Conservation (phyloP, 2,888 invertebrate genomes). For the Pilophorus perplexus region DNA sequence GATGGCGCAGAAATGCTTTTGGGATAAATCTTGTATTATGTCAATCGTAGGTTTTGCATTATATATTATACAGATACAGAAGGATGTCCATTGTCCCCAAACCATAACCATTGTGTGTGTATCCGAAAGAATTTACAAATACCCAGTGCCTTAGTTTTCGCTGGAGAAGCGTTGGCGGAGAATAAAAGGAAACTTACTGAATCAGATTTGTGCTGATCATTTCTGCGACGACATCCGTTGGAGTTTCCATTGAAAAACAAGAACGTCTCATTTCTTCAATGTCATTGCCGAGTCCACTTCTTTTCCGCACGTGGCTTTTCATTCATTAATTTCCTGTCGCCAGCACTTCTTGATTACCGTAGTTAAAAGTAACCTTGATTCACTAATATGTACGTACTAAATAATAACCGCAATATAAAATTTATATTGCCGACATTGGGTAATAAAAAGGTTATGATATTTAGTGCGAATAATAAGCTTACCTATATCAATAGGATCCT, state of each 20-base stretch:
- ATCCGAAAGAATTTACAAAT: not conserved
- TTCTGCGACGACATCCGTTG: conserved; percentile 17
- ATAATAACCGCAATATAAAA: not conserved
- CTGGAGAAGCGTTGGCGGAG: not conserved
- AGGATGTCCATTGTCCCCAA: too few relatives aligned
- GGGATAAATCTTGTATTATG: too few relatives aligned
- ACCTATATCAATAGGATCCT: too few relatives aligned
- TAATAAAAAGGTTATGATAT: too few relatives aligned
- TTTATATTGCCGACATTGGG: too few relatives aligned
- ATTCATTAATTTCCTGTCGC: conserved; percentile 2
- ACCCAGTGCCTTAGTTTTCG: not conserved
- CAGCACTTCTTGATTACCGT: too few relatives aligned
- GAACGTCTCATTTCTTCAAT: conserved; percentile 4
- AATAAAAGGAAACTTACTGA: not conserved
- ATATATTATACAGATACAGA: too few relatives aligned
- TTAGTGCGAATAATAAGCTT: too few relatives aligned
- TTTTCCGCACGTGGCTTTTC: not conserved
- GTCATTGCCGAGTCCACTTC: not conserved
- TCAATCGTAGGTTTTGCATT: too few relatives aligned
- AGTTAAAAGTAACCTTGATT: not conserved
- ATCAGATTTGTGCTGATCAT: conserved; percentile 13
- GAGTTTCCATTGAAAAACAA: conserved; percentile 18
- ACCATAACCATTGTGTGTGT: too few relatives aligned
- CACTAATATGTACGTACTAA: not conserved
- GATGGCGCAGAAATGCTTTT: too few relatives aligned